Evolutionary conservation across 2,113 vertebrate species (phyloP).

Genomic region (Lycocorax pyrrhopterus): DNA sequence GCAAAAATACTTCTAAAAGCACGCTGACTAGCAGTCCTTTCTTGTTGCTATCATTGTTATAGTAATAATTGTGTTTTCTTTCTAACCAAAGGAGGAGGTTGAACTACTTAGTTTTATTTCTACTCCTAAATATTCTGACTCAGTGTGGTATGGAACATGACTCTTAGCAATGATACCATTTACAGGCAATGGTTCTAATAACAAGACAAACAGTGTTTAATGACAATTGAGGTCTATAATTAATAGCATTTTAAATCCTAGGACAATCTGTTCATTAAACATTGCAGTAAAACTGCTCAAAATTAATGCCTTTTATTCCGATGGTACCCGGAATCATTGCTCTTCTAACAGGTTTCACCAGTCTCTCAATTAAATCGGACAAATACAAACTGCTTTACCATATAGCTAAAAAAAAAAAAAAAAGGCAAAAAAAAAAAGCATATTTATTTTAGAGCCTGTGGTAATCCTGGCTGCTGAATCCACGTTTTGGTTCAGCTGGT

Average conservation of each 20-base stretch:
- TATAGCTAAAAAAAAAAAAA: not conserved
- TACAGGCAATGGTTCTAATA: not conserved
- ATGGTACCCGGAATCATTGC: not conserved
- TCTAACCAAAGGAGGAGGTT: not conserved
- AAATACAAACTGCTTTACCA: not conserved
- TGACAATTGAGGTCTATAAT: constrained; percentile 2
- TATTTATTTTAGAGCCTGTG: not conserved
- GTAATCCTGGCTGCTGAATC: not conserved
- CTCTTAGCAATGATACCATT: not conserved
- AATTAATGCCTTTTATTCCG: not conserved
- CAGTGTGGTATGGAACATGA: not conserved
- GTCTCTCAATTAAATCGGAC: not conserved
- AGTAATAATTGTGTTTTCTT: not conserved
- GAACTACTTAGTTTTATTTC: not conserved
- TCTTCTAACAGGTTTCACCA: not conserved
- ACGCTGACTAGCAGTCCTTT: not conserved
- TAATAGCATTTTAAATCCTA: constrained; percentile 9
- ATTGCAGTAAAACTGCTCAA: not conserved
- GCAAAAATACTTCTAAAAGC: not conserved
- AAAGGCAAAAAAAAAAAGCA: no score
- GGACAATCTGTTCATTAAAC: not conserved
- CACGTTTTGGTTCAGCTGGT: not conserved
- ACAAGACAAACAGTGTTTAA: not conserved
- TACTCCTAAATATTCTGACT: constrained; percentile 18
- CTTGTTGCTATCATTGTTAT: not conserved